Base-by-base conservation (phyloP, 1,140 invertebrate genomes). In the Eurosta solidaginis region DNA sequence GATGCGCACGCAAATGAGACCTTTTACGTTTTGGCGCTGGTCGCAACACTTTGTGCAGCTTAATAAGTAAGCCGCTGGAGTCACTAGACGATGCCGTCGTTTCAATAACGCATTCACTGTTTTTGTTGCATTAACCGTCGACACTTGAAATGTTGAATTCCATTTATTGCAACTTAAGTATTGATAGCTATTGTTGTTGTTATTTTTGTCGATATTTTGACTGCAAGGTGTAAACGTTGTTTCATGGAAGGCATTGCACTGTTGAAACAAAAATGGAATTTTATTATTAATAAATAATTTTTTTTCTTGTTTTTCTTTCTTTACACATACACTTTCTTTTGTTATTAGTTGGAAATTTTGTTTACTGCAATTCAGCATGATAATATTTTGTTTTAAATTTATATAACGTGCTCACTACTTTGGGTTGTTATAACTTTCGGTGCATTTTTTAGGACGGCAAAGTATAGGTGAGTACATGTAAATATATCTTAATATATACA, bases 261-360 rank as follows among this genome's bases (percentile, higher is more conserved):
- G 33, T 68, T 36, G 29, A n/a, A 14, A 68, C 59, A 68, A 68
- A 40, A 40, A 12, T n/a, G 59, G 54, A 59, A 68, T 68, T 33
- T n/a, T 17, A 42, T 40, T 20, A 33, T 42, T 40, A 9, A 0
- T 68, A 40, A 17, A 1, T n/a, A 33, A 14, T 29, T 63, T 29
- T 29, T 33, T 14, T 68, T 9, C 50, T 54, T 27, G 10, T 54
- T 10, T 36, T 40, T 29, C 27, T 68, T 68, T 14, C 33, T 22
- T 68, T 17, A 68, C 59, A 68, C 59, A 68, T 68, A 3, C 59
- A 68, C 33, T 68, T 68, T 68, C 59, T 29, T 36, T 42, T 68
- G 59, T 2, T 40, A 20, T 68, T 36, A 68, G 12, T 68, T 68
- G 33, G 59, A 68, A 40, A 68, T 68, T 68, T 68, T 40, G 33